phyloP scores from a whole-genome alignment of 2,888 invertebrate genomes.

The Xestia sexstrigata region DNA sequence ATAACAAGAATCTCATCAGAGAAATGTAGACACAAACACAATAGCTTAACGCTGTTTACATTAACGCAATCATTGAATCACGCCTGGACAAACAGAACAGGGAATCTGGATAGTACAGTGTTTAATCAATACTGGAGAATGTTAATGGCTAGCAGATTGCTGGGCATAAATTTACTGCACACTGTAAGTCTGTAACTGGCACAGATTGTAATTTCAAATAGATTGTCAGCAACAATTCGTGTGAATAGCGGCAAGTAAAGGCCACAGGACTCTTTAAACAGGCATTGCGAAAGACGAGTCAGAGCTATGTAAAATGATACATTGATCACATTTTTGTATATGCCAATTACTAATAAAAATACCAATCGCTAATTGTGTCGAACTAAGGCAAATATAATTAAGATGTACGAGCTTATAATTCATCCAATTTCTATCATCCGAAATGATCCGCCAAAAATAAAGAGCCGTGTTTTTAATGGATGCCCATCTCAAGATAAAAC shows the following conservation, averaged over 20 bases:
- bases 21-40: background rate
- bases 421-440: background rate
- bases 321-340: background rate
- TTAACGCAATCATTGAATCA: slow-evolving; percentile 39
- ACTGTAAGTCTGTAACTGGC: slow-evolving; percentile 19
- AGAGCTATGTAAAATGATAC: background rate
- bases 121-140: slow-evolving; percentile 63
- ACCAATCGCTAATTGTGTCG: background rate
- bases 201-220: slow-evolving; percentile 40
- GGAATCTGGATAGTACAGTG: slow-evolving; percentile 49
- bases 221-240: slow-evolving; percentile 31
- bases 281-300: background rate
- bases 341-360: background rate
- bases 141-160: slow-evolving; percentile 58
- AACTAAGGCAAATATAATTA: background rate
- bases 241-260: slow-evolving; percentile 18
- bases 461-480: slow-evolving; percentile 17
- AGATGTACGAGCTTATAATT: background rate
- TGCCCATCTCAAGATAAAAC: slow-evolving; percentile 19
- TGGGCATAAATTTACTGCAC: slow-evolving; percentile 43
- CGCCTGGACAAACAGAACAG: slow-evolving; percentile 41
- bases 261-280: background rate
- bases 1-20: background rate
- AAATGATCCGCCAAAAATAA: slow-evolving; percentile 11
- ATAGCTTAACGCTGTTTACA: slow-evolving; percentile 23